Conservation (phyloP, 2,113 vertebrate species). For the Perognathus longimembris region DNA sequence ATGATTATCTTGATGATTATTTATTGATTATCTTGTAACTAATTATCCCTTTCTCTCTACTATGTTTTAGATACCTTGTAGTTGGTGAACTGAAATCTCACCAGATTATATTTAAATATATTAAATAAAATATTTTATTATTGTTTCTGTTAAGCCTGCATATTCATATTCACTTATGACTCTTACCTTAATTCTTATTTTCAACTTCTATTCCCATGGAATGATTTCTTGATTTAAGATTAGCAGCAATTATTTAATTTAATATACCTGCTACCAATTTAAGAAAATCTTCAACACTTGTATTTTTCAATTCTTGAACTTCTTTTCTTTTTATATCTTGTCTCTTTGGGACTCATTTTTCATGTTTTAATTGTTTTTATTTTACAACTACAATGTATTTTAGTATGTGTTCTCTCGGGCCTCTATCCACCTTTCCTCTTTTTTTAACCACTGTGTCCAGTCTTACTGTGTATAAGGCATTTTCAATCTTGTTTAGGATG, state of each 20-base stretch:
- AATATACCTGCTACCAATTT: background rate
- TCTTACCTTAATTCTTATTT: background rate
- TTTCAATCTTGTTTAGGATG: background rate
- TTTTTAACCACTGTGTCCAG: background rate
- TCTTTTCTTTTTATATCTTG: background rate
- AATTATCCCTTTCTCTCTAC: conserved; percentile 21
- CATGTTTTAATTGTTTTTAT: background rate
- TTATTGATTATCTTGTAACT: background rate
- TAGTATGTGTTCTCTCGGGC: background rate
- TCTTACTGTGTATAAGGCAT: background rate
- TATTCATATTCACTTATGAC: background rate
- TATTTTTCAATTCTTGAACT: background rate
- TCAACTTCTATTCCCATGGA: background rate
- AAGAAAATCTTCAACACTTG: background rate
- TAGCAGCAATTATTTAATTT: background rate
- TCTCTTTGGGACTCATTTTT: background rate
- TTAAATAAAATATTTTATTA: background rate
- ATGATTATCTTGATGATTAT: conserved; percentile 10
- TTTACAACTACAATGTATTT: conserved; percentile 11
- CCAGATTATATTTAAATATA: background rate
- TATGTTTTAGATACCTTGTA: background rate
- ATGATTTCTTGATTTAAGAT: conserved; percentile 13
- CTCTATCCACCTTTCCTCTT: too few species aligned
- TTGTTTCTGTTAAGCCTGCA: background rate
- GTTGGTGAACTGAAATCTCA: background rate